These are phyloP conservation scores for Labeo catla DNA, from an alignment of 2,113 vertebrate genomes.

Conservation along the genomic window DNA sequence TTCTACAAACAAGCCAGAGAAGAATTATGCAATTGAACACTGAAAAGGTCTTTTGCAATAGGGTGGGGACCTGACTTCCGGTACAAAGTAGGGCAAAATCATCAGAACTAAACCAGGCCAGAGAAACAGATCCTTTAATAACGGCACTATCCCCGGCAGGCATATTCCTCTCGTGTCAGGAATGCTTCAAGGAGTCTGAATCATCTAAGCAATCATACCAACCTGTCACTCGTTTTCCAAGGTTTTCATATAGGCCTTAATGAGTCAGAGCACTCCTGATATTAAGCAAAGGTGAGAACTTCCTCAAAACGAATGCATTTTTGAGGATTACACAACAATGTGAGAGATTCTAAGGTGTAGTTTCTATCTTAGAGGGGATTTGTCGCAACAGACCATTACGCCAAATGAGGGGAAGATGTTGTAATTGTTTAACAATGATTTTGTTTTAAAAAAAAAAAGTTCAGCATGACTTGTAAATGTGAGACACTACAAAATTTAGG, in stretches of 20 bases:
- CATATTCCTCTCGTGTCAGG: not conserved
- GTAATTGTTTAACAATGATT: not conserved
- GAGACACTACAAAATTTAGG: not conserved
- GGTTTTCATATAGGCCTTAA: not conserved
- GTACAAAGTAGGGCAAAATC: constrained; percentile 36
- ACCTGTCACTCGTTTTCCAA: not conserved
- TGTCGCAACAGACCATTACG: constrained; percentile 4
- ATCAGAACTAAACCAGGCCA: constrained; percentile 16
- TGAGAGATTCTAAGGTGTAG: not conserved
- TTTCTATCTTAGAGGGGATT: constrained; percentile 5
- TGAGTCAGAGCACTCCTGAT: constrained; percentile 7
- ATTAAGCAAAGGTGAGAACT: constrained; percentile 6
- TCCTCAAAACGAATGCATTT: not conserved
- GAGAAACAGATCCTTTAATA: not conserved
- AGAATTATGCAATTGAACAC: constrained; percentile 47
- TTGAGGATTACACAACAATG: constrained; percentile 7
- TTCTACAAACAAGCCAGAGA: constrained; percentile 9
- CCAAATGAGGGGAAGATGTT: not conserved
- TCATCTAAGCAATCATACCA: not conserved
- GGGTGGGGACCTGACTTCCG: constrained; percentile 31
- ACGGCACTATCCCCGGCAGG: not conserved
- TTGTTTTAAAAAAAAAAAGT: not conserved
- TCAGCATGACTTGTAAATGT: not conserved
- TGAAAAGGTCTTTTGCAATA: constrained; percentile 41
- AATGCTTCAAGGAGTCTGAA: constrained; percentile 20